phyloP scores from a whole-genome alignment of 2,888 invertebrate genomes.

The Chaitophorus viminalis region DNA sequence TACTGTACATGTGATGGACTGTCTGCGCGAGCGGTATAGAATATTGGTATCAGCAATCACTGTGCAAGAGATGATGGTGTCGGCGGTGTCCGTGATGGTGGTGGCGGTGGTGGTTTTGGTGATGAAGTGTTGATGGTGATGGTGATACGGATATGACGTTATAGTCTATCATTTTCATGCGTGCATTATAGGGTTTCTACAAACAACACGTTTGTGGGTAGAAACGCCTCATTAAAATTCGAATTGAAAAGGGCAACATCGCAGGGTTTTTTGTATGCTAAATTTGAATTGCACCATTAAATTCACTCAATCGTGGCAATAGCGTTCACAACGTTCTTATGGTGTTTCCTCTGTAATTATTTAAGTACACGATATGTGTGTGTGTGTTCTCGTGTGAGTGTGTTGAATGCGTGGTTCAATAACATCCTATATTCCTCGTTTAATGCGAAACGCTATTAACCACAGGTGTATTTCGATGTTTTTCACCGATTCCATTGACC shows the following conservation, averaged over 20 bases:
- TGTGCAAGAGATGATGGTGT: constrained; percentile 64
- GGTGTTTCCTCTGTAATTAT: background rate
- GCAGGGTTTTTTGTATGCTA: too few relatives aligned
- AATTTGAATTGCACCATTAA: too few relatives aligned
- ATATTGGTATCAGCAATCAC: background rate
- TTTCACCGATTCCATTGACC: constrained; percentile 15
- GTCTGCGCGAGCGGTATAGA: too few relatives aligned
- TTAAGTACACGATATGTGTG: background rate
- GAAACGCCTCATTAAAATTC: too few relatives aligned
- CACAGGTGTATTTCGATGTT: background rate
- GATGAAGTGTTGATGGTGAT: background rate
- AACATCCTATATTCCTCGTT: background rate
- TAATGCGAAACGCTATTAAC: background rate
- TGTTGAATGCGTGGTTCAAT: background rate
- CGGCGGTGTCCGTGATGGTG: constrained; percentile 64
- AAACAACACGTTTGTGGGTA: constrained; percentile 30
- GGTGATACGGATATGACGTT: background rate
- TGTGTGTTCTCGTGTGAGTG: background rate
- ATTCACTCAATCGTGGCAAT: too few relatives aligned
- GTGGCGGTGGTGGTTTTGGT: background rate
- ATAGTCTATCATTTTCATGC: background rate
- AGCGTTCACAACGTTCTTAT: too few relatives aligned
- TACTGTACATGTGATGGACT: too few relatives aligned
- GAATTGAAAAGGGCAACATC: too few relatives aligned
- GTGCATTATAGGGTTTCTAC: background rate